phyloP scores from a whole-genome alignment of 2,888 invertebrate species.

The Geophilus truncorum region DNA sequence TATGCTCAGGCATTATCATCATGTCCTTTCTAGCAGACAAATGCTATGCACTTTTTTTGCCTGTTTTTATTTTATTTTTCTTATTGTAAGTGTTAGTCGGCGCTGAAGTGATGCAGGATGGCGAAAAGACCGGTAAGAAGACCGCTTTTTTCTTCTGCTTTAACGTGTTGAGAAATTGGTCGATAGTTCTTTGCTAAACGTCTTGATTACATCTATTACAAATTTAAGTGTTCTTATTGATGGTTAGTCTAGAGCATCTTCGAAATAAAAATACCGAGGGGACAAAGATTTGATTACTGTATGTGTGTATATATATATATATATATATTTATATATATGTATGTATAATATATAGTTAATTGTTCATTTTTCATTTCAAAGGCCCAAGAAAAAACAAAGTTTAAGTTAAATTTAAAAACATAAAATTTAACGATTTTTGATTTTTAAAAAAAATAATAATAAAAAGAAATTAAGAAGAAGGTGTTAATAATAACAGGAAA shows the following conservation, averaged over 20 bases:
- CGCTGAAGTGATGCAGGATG: not conserved
- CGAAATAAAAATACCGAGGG: constrained; percentile 15
- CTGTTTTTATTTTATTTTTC: not conserved
- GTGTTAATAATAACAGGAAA: constrained; percentile 3
- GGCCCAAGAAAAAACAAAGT: not conserved
- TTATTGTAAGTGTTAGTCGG: not conserved
- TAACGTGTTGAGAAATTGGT: not conserved
- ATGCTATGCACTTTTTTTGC: not conserved
- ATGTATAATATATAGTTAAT: constrained; percentile 3
- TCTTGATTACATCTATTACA: constrained; percentile 21
- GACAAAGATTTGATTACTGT: constrained; percentile 15
- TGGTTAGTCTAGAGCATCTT: constrained; percentile 19
- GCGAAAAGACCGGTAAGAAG: not conserved
- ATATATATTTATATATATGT: not conserved
- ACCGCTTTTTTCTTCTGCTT: constrained; percentile 15
- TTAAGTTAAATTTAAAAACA: not conserved
- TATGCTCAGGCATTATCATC: not conserved
- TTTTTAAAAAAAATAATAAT: not conserved
- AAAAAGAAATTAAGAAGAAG: too few species aligned
- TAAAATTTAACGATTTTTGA: not conserved
- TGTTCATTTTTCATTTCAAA: constrained; percentile 19
- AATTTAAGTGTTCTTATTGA: not conserved
- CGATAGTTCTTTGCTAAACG: constrained; percentile 23
- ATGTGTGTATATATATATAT: not conserved
- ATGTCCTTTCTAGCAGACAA: not conserved